A percentile compares a stretch with the other conserved stretches of the same genome.
Conservation (phyloP, 2,113 vertebrate species). For the Pygathrix nemaeus region DNA sequence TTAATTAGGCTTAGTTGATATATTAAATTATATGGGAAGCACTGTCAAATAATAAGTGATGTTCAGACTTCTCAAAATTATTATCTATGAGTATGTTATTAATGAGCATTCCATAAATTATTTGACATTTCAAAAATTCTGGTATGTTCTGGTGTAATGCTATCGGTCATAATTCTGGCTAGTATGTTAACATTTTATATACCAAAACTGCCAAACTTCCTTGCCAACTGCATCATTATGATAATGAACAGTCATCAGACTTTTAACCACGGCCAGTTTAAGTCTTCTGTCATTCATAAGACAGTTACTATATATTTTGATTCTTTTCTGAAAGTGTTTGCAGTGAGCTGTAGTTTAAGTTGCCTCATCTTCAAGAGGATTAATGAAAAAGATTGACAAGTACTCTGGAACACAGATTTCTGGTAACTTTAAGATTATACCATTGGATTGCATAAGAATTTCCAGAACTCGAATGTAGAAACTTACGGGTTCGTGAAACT, state of each 20-base stretch:
- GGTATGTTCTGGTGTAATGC: neutral
- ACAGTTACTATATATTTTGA: too few species aligned
- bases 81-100: neutral
- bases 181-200: neutral
- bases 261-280: too few species aligned
- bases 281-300: too few species aligned
- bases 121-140: neutral
- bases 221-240: neutral
- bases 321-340: too few species aligned
- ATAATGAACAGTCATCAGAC: neutral
- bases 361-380: neutral
- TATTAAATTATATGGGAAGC: neutral
- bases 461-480: neutral
- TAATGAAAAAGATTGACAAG: neutral
- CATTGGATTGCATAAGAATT: neutral
- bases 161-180: too few species aligned
- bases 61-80: neutral
- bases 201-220: neutral
- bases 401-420: neutral
- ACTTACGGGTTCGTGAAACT: neutral
- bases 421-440: neutral
- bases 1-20: neutral
- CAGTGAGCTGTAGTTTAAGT: neutral
- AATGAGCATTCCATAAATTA: neutral
- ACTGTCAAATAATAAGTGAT: too few species aligned